A percentile compares a stretch with the other conserved stretches of the same genome.
Evolutionary conservation across 2,888 invertebrate species (phyloP).

Genomic region (Caenorhabditis sp.): DNA sequence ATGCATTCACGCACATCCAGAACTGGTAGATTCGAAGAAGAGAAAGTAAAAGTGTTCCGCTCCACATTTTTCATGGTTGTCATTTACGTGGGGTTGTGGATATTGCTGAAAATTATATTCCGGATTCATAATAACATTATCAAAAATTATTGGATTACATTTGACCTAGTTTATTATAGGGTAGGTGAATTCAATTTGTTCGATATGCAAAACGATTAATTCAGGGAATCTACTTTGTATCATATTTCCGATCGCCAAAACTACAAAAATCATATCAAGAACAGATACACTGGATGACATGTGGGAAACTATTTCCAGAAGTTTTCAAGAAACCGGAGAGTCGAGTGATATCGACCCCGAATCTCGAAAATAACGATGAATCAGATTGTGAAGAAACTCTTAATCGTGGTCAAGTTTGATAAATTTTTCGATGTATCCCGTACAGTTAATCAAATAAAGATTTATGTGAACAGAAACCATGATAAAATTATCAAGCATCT

Average conservation of each 20-base stretch:
- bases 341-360: too few species aligned
- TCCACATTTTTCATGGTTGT: too few species aligned
- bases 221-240: slow-evolving; percentile 11
- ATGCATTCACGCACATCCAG: too few species aligned
- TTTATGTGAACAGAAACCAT: too few species aligned
- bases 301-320: slow-evolving; percentile 16
- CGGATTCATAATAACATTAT: neutral
- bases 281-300: slow-evolving; percentile 18
- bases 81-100: neutral
- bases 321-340: slow-evolving; percentile 5
- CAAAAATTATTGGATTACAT: neutral
- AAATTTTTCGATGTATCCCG: too few species aligned
- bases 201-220: slow-evolving; percentile 1
- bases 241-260: slow-evolving; percentile 20
- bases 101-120: neutral
- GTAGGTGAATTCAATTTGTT: too few species aligned
- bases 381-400: too few species aligned
- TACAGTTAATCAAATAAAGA: too few species aligned
- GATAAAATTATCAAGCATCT: too few species aligned
- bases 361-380: too few species aligned
- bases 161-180: neutral
- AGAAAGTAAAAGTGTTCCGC: neutral
- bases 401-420: too few species aligned
- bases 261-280: slow-evolving; percentile 12
- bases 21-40: too few species aligned